Percentiles rank a stretch among this genome's conserved stretches.
Conservation (phyloP, 2,888 invertebrate species). For the Cactoblastis cactorum region DNA sequence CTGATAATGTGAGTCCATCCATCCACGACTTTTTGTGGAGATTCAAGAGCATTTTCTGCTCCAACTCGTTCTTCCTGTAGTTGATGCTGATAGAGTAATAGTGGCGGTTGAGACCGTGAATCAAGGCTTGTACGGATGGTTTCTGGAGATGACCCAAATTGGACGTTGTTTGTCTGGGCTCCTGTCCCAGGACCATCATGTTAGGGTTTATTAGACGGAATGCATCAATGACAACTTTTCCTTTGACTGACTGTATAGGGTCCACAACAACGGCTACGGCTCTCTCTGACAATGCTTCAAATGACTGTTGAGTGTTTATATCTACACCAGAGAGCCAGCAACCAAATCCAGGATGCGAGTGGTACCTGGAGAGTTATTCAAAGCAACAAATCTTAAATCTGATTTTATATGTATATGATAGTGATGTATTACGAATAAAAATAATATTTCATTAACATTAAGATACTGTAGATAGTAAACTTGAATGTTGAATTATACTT, state of each 20-base stretch:
- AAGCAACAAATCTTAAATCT: background rate
- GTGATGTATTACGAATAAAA: too few relatives aligned
- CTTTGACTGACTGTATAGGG: conserved; percentile 99
- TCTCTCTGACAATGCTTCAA: conserved; percentile 98
- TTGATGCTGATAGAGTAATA: conserved; percentile 99
- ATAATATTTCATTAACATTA: too few relatives aligned
- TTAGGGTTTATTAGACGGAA: conserved; percentile 99
- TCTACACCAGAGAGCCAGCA: conserved; percentile 99
- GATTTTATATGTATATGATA: too few relatives aligned
- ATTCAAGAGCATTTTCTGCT: conserved; percentile 99
- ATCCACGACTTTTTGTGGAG: conserved; percentile 99
- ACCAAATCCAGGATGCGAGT: conserved; percentile 99
- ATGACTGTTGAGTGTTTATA: conserved; percentile 99
- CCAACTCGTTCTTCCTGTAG: conserved; percentile 98
- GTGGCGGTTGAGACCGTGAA: conserved; percentile 98
- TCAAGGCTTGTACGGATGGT: conserved; percentile 99
- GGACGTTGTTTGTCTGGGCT: conserved; percentile 98
- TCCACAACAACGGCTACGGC: conserved; percentile 99
- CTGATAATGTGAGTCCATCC: conserved; percentile 94
- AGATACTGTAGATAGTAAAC: too few relatives aligned
- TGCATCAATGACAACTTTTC: conserved; percentile 99
- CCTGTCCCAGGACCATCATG: conserved; percentile 99
- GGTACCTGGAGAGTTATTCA: conserved; percentile 82
- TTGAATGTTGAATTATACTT: too few relatives aligned
- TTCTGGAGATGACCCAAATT: conserved; percentile 99